Conservation (phyloP, 2,113 vertebrate genomes). For the Myodes glareolus region DNA sequence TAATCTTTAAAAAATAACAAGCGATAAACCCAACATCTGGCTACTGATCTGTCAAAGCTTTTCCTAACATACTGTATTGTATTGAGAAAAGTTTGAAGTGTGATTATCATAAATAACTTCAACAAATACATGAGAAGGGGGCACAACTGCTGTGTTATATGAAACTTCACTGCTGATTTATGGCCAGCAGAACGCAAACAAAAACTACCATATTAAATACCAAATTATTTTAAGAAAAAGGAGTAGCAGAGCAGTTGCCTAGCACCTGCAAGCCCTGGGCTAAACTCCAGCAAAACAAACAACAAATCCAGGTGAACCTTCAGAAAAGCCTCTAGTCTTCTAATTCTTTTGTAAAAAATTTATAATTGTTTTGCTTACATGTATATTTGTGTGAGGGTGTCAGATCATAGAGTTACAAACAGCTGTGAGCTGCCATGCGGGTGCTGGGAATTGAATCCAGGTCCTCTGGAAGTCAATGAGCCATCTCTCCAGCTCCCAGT, state of each 20-base stretch:
- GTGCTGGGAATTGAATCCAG: too few relatives aligned
- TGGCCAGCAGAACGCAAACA: conserved; percentile 28
- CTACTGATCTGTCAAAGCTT: not conserved
- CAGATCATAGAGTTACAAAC: too few relatives aligned
- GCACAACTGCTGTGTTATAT: not conserved
- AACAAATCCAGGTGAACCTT: not conserved
- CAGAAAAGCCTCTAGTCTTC: not conserved
- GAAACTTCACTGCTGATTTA: not conserved
- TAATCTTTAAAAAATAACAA: not conserved
- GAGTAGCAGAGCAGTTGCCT: not conserved
- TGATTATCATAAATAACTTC: not conserved
- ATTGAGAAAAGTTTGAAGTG: conserved; percentile 20
- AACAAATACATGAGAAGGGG: not conserved
- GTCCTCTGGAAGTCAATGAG: too few relatives aligned
- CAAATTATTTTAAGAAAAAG: not conserved
- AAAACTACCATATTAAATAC: conserved; percentile 1
- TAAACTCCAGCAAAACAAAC: not conserved
- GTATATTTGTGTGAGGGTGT: too few relatives aligned
- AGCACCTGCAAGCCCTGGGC: not conserved
- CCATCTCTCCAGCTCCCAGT: too few relatives aligned
- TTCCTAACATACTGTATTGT: not conserved
- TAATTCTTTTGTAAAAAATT: conserved; percentile 21
- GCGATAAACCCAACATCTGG: not conserved
- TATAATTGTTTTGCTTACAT: too few relatives aligned
- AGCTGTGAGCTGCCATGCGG: too few relatives aligned